Evolutionary conservation across 1,140 invertebrate genomes (phyloP).

Genomic region (Homarus americanus): DNA sequence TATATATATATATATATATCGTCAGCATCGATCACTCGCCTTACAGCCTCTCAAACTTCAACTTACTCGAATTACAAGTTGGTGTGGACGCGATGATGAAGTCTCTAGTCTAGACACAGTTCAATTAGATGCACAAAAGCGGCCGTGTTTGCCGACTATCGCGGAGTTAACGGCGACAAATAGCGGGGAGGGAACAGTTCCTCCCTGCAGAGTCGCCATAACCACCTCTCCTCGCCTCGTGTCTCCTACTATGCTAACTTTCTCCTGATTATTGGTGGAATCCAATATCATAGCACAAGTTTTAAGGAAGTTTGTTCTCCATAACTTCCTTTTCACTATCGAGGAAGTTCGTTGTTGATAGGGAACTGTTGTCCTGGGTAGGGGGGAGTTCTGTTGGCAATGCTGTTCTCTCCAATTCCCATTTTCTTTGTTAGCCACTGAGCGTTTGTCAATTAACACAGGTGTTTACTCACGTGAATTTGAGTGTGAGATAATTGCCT

Average conservation of each 20-base stretch:
- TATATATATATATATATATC: not conserved
- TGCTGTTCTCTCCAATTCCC: conserved; percentile 20
- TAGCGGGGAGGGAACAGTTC: not conserved
- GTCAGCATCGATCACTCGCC: not conserved
- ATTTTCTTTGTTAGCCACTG: conserved; percentile 49
- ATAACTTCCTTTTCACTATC: not conserved
- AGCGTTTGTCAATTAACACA: conserved; percentile 56
- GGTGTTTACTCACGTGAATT: conserved; percentile 58
- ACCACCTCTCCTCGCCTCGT: not conserved
- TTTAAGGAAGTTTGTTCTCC: not conserved
- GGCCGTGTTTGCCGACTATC: conserved; percentile 49
- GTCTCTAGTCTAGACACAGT: conserved; percentile 41
- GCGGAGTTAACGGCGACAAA: conserved; percentile 40
- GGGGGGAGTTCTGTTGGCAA: too few relatives aligned
- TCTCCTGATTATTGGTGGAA: not conserved
- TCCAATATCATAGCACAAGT: not conserved
- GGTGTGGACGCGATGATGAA: conserved; percentile 18
- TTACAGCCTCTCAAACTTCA: not conserved
- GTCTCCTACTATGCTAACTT: not conserved
- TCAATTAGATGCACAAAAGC: conserved; percentile 64
- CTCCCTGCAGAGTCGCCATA: not conserved
- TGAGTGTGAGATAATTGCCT: conserved; percentile 56
- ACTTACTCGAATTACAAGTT: conserved; percentile 44
- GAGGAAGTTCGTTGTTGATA: not conserved
- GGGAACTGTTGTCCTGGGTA: too few relatives aligned